Conservation (phyloP, 2,888 invertebrate genomes). For the Sinopyrophorus schimmeli region DNA sequence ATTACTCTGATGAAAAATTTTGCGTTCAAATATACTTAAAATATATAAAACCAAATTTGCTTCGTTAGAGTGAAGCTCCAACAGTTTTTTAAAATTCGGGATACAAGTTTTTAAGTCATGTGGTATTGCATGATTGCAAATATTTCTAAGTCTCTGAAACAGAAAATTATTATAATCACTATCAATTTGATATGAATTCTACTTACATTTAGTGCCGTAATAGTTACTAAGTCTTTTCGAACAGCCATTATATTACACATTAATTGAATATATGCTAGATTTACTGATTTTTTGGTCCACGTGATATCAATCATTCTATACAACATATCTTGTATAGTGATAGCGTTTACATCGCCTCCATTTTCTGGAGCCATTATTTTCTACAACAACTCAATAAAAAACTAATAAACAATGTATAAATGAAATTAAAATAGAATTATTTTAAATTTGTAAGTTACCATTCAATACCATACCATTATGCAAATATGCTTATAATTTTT, state of each 20-base stretch:
- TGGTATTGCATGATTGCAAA: constrained; percentile 16
- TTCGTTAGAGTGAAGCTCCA: constrained; percentile 3
- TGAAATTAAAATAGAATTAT: not conserved
- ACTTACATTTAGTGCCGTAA: constrained; percentile 17
- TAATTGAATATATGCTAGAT: constrained; percentile 16
- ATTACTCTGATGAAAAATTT: constrained; percentile 21
- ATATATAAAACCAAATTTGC: constrained; percentile 13
- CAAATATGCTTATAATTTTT: not conserved
- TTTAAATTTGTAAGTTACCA: not conserved
- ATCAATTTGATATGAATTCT: not conserved
- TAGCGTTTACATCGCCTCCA: constrained; percentile 10
- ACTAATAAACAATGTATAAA: not conserved
- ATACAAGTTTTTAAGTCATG: constrained; percentile 21
- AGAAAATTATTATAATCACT: not conserved
- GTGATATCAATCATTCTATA: constrained; percentile 6
- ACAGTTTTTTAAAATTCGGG: constrained; percentile 9
- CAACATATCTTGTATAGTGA: no score
- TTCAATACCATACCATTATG: not conserved
- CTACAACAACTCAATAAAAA: constrained; percentile 15
- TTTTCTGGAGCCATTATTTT: constrained; percentile 8
- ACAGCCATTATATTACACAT: constrained; percentile 16
- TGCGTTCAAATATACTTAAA: constrained; percentile 19
- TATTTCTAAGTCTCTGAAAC: constrained; percentile 17
- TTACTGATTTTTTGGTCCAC: constrained; percentile 15
- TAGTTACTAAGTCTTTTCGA: constrained; percentile 10